Base-by-base conservation (phyloP, 1,140 invertebrate species). In the Drosophila pseudoananassae region DNA sequence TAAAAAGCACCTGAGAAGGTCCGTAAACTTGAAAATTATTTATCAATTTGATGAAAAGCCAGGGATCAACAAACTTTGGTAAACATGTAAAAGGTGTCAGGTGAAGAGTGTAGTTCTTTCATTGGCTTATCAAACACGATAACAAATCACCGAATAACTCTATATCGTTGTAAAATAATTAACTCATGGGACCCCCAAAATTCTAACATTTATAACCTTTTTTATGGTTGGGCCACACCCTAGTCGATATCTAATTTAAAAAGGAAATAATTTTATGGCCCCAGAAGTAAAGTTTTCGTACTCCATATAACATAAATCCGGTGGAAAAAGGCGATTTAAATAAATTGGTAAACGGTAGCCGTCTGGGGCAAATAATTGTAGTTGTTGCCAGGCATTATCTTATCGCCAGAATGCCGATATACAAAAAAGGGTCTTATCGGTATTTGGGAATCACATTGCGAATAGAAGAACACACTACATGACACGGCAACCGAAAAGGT, bases 331-430 rank as follows among this genome's bases (percentile, higher is more conserved):
- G 10, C n/a, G 20, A 76, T 69, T 85, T 69, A 50, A 77, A 85
- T 77, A 81, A 20, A 38, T 15, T 43, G 47, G 52, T 45, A 68
- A 76, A 85, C 63, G 63, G 66, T 74, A 77, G 54, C 56, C 60
- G 53, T 53, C 36, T 36, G n/a, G 12, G n/a, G 53, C 55, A 78
- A 66, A 77, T 64, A 55, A 69, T 64, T 40, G 75, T 57, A 61
- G 45, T 51, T 55, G 71, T 47, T 52, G 60, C 49, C 45, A 51
- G 57, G 2, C 36, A 12, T 66, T 84, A 84, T 84, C 81, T 84
- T 81, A 84, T 84, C 81, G 43, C 23, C 56, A 9, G 59, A 85
- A 87, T 87, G 56, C 59, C 73, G 82, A 84, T 84, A 87, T 58
- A 76, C 53, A 73, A 63, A 85, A 64, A 29, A 36, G 10, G 29